Evolutionary conservation across 2,113 vertebrate genomes (phyloP).

Genomic region (Odocoileus hemionus): DNA sequence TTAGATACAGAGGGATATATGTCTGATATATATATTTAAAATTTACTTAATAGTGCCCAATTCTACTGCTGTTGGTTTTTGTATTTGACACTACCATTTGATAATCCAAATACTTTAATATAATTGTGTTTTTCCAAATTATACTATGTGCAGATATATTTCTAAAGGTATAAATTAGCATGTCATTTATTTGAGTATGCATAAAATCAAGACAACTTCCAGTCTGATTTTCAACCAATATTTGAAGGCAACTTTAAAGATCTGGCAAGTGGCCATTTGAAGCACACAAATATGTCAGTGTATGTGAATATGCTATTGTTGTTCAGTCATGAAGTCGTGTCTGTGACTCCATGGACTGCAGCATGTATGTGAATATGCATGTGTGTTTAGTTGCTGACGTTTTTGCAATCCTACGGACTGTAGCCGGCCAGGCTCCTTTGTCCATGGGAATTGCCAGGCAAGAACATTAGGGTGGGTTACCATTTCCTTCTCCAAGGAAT

Average conservation of each 20-base stretch:
- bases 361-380: background rate
- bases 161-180: slow-evolving; percentile 25
- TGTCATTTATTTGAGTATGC: background rate
- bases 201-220: background rate
- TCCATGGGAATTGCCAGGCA: background rate
- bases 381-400: background rate
- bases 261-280: background rate
- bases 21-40: slow-evolving; percentile 31
- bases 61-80: background rate
- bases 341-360: background rate
- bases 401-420: background rate
- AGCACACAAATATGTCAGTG: background rate
- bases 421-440: background rate
- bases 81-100: slow-evolving; percentile 19
- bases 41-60: slow-evolving; percentile 22
- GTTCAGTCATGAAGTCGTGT: background rate
- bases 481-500: background rate
- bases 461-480: background rate
- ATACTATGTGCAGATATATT: background rate
- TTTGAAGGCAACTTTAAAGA: background rate
- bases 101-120: slow-evolving; percentile 14
- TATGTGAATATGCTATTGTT: background rate
- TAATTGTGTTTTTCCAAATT: slow-evolving; percentile 11
- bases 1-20: background rate
- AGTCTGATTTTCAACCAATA: slow-evolving; percentile 7